Base-by-base conservation (phyloP, 2,797 vertebrate genomes). In the Somateria mollissima region DNA sequence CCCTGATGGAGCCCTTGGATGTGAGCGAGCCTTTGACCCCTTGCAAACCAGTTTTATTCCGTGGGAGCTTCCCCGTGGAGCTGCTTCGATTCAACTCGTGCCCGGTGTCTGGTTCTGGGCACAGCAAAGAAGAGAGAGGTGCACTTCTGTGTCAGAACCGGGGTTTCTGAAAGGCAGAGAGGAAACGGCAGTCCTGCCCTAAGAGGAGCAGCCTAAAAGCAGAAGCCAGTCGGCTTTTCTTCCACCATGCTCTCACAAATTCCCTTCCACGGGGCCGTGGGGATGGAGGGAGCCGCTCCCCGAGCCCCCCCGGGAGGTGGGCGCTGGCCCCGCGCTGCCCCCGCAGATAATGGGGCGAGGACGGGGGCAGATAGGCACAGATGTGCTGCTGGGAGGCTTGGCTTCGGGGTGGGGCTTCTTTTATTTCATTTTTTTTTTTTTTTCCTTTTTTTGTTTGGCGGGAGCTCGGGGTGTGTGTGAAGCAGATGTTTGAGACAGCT, bases 21-120 rank as follows among this genome's bases (percentile, higher is more conserved):
- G 39, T 34, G 3, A 24, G 58, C 30, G 10, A 3, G 28, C 69
- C 65, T 64, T n/a, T 51, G 14, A 1, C 28, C 13, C 0, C 47
- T 60, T 34, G 75, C 58, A 65, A 13, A 18, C 4, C 1, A 0
- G 18, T 30, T 54, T 64, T 45, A 17, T 61, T 83, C 51, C 20
- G 0, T 10, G n/a, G 13, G 12, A 12, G 21, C 67, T 90, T 69
- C 8, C 21, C 57, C 0, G 0, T 21, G 69, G 53, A 21, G 39
- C 16, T 17, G 15, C 28, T 84, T 43, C 67, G 41, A 10, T 18
- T 32, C 32, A 54, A 17, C 30, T 21, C 75, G 43, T 69, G 8
- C 32, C 47, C 11, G 2, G n/a, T 25, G 3, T 34, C 51, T 34
- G 1, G 22, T 36, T 15, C 41, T 19, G 57, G 51, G 15, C 8